phyloP scores from a whole-genome alignment of 2,113 vertebrate genomes.

The Pelecanus crispus region DNA sequence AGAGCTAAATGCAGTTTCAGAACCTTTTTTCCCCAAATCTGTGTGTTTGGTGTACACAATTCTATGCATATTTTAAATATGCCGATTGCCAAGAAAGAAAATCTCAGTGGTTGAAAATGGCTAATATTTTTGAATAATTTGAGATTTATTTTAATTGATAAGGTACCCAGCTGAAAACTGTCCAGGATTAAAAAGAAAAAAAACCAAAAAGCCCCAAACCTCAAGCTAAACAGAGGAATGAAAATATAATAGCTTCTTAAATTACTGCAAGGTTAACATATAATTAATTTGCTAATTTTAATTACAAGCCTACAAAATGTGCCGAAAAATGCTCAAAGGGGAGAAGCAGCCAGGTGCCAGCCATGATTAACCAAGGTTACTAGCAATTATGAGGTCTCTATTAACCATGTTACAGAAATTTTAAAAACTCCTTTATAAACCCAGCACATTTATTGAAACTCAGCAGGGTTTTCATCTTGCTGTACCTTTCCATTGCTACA shows the following conservation, averaged over 20 bases:
- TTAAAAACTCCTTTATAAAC: not conserved
- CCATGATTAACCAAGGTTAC: not conserved
- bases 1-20: not conserved
- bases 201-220: not conserved
- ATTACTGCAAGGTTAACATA: constrained; percentile 25
- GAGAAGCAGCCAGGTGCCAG: not conserved
- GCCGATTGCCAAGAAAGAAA: not conserved
- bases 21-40: not conserved
- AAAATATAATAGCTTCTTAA: constrained; percentile 44
- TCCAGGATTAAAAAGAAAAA: not conserved
- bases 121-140: not conserved
- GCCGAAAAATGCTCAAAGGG: constrained; percentile 8
- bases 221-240: not conserved
- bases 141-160: constrained; percentile 16
- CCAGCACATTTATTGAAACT: not conserved
- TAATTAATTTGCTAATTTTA: constrained; percentile 60
- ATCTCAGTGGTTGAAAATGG: not conserved
- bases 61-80: not conserved
- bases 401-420: not conserved
- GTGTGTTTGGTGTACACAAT: not conserved
- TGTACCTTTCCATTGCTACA: not conserved
- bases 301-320: not conserved
- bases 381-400: constrained; percentile 28
- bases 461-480: not conserved
- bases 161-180: not conserved